Base-by-base conservation (phyloP, 2,113 vertebrate species). In the Austrofundulus limnaeus region DNA sequence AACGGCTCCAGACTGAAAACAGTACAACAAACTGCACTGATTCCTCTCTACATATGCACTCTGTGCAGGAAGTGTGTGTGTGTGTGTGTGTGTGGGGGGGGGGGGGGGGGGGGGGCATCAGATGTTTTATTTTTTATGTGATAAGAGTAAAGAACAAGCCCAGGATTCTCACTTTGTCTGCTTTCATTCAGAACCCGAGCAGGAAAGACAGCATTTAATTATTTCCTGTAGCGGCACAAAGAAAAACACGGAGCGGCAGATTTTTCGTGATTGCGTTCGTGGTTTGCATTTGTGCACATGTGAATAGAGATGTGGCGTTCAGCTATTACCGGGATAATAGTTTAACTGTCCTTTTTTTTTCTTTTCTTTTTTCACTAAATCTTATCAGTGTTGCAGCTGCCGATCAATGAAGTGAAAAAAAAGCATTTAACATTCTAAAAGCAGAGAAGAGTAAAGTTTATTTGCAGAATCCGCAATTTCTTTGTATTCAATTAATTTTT, bases 331-430 rank as follows among this genome's bases (percentile, higher is more conserved):
- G 59, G 60, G 66, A 72, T 52, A 86, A 79, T 64, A 42, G 53
- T 68, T 77, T 70, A 57, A 65, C 58, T 4, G 56, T 74, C 72
- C 13, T 75, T 71, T 61, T 81, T 65, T 24, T 2, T 54, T 52
- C 69, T 34, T 70, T 82, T 85, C 86, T 79, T 70, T 82, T 85
- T 85, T 77, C 61, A 49, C 51, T 63, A n/a, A 67, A 89, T 91
- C 82, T 88, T 79, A 85, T 85, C 75, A 50, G 68, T 56, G n/a
- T 61, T 28, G 61, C 66, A 75, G 61, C 31, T 1, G 52, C 42
- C 72, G 71, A 77, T 77, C 65, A 81, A 74, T 39, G 70, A 56
- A 83, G 63, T 79, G 61, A 43, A 78, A 81, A 56, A 34, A 82
- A 78, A 50, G 78, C 65, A 80, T 78, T 84, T 74, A 70, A 39